A percentile compares a stretch with the other conserved stretches of the same genome.
phyloP scores from a whole-genome alignment of 1,140 invertebrate species.

The Papilio glaucus region DNA sequence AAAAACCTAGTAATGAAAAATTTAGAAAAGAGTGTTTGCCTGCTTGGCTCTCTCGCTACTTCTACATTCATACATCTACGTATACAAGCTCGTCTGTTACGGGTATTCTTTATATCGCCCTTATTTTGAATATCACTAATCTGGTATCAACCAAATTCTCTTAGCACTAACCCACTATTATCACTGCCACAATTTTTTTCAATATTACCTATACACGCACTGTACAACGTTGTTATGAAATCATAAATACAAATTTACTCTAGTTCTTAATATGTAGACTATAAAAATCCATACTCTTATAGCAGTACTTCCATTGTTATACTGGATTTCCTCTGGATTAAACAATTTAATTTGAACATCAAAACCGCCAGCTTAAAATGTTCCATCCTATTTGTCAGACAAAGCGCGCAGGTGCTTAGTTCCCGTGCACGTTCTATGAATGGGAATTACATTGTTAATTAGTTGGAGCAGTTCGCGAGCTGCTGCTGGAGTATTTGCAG shows the following conservation, averaged over 20 bases:
- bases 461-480: not conserved
- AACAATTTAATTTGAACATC: constrained; percentile 26
- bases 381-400: not conserved
- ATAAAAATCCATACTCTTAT: not conserved
- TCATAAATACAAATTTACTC: not conserved
- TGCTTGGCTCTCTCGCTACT: too few species aligned
- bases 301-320: not conserved
- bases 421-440: constrained; percentile 19
- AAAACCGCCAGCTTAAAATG: not conserved
- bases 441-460: constrained; percentile 24
- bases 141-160: too few species aligned
- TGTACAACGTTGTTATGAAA: too few species aligned
- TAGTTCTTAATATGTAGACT: not conserved
- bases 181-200: too few species aligned
- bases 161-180: too few species aligned
- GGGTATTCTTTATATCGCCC: too few species aligned
- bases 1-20: too few species aligned
- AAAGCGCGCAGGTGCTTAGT: constrained; percentile 17
- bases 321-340: not conserved
- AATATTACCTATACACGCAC: too few species aligned
- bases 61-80: too few species aligned
- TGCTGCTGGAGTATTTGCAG: not conserved
- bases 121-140: too few species aligned
- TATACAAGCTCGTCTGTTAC: too few species aligned
- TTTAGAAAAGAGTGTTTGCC: too few species aligned